Evolutionary conservation across 2,888 invertebrate species (phyloP), one percentile per base, ranked within the genome.

Genomic region (Salpingus planirostris): DNA sequence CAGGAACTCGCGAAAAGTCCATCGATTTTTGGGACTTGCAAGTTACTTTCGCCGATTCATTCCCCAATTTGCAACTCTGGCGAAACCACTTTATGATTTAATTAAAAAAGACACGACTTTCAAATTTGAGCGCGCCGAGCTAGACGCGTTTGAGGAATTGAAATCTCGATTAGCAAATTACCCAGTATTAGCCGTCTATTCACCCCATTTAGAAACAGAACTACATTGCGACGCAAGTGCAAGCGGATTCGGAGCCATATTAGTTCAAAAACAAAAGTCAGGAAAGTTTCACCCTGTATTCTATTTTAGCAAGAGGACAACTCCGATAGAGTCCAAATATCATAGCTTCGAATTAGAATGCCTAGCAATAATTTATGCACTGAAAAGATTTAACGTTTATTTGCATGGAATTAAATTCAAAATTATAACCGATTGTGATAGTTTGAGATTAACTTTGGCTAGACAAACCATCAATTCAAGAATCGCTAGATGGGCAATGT

Each of bases 281-380:
- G 27, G 29, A 7, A 43, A 43, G 29, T 45, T 53, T 12, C 47
- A 52, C 27, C 51, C 52, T 1, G 33, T 57, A 8, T 49, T 46
- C 27, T 57, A 48, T 38, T 54, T 47, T 33, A 56, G 51, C 3
- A 47, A 47, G 24, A 32, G 50, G 21, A 50, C 49, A 2, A 46
- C 49, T 3, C 36, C 31, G 1, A 15, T 31, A 1, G 54, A 54
- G 22, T 22, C 46, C 4, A 42, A 44, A 27, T 53, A 47, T 30
- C 49, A 52, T 12, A 50, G 53, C 31, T 54, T 44, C 37, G 54
- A 57, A 23, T 29, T 55, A 3, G 54, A n/a, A n/a, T n/a, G n/a
- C n/a, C n/a, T n/a, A n/a, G n/a, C n/a, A n/a, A n/a, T n/a, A n/a
- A n/a, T n/a, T 13, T 41, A 49, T 37, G 39, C 56, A 0, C 13